phyloP scores from a whole-genome alignment of 2,888 invertebrate species.

The Bombylius major region DNA sequence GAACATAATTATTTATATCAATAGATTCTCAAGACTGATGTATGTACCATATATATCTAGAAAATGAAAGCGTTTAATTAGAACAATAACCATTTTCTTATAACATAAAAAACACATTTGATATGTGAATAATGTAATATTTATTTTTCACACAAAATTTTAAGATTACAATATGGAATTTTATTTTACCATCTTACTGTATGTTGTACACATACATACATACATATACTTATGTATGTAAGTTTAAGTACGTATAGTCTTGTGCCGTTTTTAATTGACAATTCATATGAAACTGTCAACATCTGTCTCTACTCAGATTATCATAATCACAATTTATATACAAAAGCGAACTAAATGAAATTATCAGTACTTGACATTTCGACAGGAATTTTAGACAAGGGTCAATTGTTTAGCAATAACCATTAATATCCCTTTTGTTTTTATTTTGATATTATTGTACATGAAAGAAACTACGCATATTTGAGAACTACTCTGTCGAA shows the following conservation, averaged over 20 bases:
- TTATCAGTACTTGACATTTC: constrained; percentile 9
- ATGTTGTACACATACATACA: too few species aligned
- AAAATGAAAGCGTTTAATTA: too few species aligned
- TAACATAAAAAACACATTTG: too few species aligned
- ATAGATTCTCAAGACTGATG: too few species aligned
- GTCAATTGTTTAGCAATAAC: constrained; percentile 1
- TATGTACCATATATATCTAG: too few species aligned
- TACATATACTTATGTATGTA: neutral
- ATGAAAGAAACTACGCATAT: neutral
- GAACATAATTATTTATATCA: too few species aligned
- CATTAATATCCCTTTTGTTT: constrained; percentile 4
- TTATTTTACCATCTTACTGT: too few species aligned
- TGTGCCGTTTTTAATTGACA: neutral
- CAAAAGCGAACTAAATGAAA: neutral
- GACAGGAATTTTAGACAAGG: constrained; percentile 3
- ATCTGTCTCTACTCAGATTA: neutral
- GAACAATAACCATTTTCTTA: too few species aligned
- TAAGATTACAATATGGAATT: too few species aligned
- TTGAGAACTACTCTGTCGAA: constrained; percentile 1
- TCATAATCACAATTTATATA: neutral
- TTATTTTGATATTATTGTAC: neutral
- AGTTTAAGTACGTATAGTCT: neutral
- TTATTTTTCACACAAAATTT: too few species aligned
- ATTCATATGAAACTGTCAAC: neutral
- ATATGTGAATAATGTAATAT: too few species aligned